Conservation (phyloP, 2,797 vertebrate genomes). For the Pelodytes ibericus region DNA sequence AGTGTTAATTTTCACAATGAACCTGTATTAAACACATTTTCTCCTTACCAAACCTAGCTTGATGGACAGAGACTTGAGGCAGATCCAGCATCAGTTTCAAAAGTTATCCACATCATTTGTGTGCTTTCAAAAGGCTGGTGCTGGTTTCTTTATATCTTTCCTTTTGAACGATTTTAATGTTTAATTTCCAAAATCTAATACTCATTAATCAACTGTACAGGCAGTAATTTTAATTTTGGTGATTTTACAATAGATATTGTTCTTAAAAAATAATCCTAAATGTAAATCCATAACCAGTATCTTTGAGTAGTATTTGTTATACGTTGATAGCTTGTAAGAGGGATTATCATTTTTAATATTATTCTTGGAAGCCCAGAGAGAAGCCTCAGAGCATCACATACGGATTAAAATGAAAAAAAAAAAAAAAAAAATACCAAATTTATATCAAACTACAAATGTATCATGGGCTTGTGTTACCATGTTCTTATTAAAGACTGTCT, state of each 20-base stretch:
- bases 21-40: not conserved
- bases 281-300: not conserved
- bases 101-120: too few relatives aligned
- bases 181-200: too few relatives aligned
- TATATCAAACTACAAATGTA: constrained; percentile 55
- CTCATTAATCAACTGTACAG: too few relatives aligned
- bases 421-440: constrained; percentile 48
- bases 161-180: too few relatives aligned
- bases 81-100: too few relatives aligned
- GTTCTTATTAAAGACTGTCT: constrained; percentile 56
- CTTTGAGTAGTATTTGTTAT: not conserved
- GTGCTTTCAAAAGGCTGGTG: too few relatives aligned
- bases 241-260: not conserved
- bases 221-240: too few relatives aligned
- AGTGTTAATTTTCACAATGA: not conserved
- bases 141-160: too few relatives aligned
- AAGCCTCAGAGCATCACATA: constrained; percentile 54
- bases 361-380: not conserved
- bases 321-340: not conserved
- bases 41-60: not conserved
- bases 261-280: not conserved
- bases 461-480: constrained; percentile 54
- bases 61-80: too few relatives aligned
- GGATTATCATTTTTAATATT: not conserved
- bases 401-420: constrained; percentile 21